These are phyloP conservation scores for Prietella phreatophila DNA, from an alignment of 2,113 vertebrate species.

Conservation along the genomic window DNA sequence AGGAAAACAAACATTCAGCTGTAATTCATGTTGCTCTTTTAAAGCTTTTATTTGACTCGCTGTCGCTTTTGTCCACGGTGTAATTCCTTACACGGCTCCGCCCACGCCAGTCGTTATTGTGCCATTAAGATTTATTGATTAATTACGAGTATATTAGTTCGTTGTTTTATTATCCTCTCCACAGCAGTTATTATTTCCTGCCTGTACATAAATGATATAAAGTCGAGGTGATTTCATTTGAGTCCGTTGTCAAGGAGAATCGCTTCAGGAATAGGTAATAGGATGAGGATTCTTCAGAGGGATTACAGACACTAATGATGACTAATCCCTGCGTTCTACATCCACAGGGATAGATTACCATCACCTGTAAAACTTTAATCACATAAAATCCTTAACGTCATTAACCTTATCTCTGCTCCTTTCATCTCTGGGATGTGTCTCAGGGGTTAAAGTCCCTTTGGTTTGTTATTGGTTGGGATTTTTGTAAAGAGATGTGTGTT, in stretches of 20 bases:
- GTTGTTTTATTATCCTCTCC: not conserved
- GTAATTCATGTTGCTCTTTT: not conserved
- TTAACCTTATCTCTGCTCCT: not conserved
- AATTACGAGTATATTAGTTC: not conserved
- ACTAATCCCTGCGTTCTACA: constrained; percentile 42
- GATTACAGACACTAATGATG: constrained; percentile 50
- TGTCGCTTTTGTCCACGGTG: not conserved
- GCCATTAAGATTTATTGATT: not conserved
- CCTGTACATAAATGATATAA: not conserved
- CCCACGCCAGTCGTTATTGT: not conserved
- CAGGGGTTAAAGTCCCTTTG: not conserved
- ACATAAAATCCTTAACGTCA: not conserved
- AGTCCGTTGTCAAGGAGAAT: not conserved
- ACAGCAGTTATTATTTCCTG: not conserved
- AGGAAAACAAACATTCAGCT: not conserved
- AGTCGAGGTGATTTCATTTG: not conserved
- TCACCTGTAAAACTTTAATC: not conserved
- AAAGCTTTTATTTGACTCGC: not conserved
- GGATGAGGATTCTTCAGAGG: constrained; percentile 51
- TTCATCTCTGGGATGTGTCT: not conserved
- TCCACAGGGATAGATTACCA: not conserved
- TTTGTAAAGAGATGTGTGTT: constrained; percentile 16
- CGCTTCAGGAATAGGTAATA: constrained; percentile 48
- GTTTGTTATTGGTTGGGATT: not conserved
- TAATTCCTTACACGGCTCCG: not conserved